Conservation (phyloP, 2,113 vertebrate species). For the Hemiprocne comata region DNA sequence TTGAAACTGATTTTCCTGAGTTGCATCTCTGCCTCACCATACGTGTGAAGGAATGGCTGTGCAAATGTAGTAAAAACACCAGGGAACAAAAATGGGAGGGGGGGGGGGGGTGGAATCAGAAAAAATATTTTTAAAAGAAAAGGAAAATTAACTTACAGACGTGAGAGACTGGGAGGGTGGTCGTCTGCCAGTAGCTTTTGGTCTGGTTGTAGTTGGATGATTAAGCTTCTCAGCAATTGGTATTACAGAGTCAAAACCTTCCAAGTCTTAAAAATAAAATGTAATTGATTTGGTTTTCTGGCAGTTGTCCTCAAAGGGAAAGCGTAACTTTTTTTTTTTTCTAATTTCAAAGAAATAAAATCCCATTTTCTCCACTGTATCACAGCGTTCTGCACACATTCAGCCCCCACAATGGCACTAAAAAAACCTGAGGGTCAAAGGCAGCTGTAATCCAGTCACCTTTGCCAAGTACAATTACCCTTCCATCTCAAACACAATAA, state of each 20-base stretch:
- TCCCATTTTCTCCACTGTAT: constrained; percentile 1
- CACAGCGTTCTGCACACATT: not conserved
- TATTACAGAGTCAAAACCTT: constrained; percentile 91
- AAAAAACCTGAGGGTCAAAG: constrained; percentile 18
- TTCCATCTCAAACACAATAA: constrained; percentile 29
- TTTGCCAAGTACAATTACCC: not conserved
- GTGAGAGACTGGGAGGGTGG: constrained; percentile 94
- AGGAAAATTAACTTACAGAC: constrained; percentile 82
- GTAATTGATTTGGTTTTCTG: constrained; percentile 32
- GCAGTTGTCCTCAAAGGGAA: constrained; percentile 34
- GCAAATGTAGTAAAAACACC: not conserved
- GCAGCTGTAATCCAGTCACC: not conserved
- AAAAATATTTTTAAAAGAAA: not conserved
- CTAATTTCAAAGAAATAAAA: constrained; percentile 28
- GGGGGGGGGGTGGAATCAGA: not conserved
- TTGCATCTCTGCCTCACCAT: not conserved
- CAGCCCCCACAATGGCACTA: not conserved
- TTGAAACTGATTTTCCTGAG: not conserved
- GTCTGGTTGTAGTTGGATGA: constrained; percentile 92
- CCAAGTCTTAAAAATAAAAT: constrained; percentile 85
- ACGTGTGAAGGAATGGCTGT: not conserved
- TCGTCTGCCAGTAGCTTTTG: constrained; percentile 91
- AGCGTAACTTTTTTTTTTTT: not conserved
- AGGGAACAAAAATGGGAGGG: not conserved
- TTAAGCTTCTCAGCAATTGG: constrained; percentile 91